phyloP scores from a whole-genome alignment of 2,888 invertebrate species.

The Caenorhabditis macrosperma region DNA sequence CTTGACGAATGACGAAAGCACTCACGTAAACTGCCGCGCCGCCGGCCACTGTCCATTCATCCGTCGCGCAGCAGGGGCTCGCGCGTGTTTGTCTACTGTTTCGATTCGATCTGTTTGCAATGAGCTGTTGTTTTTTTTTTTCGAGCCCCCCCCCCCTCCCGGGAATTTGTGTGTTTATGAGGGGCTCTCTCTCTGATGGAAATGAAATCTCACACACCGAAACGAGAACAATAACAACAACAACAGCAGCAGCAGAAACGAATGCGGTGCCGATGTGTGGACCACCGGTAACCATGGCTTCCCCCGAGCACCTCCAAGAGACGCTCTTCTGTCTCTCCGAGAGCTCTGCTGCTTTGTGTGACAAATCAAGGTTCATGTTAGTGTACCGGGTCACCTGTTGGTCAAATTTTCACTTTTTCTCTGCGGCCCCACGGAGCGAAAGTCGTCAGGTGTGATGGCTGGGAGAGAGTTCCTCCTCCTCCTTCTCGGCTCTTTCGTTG shows the following conservation, averaged over 20 bases:
- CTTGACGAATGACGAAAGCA: conserved; percentile 48
- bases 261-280: conserved; percentile 15
- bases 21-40: conserved; percentile 46
- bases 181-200: conserved; percentile 19
- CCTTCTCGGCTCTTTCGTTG: not conserved
- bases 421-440: conserved; percentile 21
- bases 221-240: conserved; percentile 8
- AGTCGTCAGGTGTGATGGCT: conserved; percentile 41
- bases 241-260: conserved; percentile 1
- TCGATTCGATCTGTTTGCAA: conserved; percentile 48
- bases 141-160: not conserved
- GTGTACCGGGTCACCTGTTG: conserved; percentile 46
- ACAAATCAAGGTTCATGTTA: conserved; percentile 31
- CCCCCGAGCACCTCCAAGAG: conserved; percentile 8
- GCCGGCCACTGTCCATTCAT: conserved; percentile 48
- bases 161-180: not conserved
- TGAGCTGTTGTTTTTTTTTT: conserved; percentile 45
- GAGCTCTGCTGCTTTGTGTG: conserved; percentile 25
- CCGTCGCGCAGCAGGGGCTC: not conserved
- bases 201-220: conserved; percentile 1
- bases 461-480: not conserved
- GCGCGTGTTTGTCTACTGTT: conserved; percentile 53
- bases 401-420: conserved; percentile 32
- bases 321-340: not conserved
- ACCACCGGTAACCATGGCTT: conserved; percentile 19